Conservation (phyloP, 1,140 invertebrate species). For the Drosophila watanabei region DNA sequence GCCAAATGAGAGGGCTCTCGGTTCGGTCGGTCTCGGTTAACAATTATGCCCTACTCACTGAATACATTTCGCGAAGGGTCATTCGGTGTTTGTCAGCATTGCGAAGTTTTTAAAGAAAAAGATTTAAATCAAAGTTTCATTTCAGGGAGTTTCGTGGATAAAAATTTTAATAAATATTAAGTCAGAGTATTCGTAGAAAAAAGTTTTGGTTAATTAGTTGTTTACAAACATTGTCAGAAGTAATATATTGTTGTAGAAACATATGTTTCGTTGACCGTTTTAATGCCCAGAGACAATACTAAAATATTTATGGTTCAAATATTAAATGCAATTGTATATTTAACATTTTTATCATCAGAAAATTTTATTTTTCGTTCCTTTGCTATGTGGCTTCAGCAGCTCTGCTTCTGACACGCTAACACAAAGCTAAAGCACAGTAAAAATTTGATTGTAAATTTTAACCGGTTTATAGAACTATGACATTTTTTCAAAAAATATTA, state of each 20-base stretch:
- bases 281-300: neutral
- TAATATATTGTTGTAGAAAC: neutral
- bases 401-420: neutral
- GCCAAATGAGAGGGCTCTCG: slow-evolving; percentile 23
- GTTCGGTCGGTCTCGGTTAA: neutral
- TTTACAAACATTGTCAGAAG: neutral
- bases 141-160: neutral
- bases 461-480: neutral
- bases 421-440: neutral
- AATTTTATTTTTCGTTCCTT: neutral
- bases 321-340: neutral
- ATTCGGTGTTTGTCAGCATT: neutral
- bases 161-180: neutral
- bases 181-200: neutral
- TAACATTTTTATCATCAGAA: neutral
- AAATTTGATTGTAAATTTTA: too few relatives aligned
- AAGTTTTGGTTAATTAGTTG: neutral
- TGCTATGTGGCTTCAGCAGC: neutral
- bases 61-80: neutral
- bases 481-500: neutral
- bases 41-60: neutral
- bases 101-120: neutral
- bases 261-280: neutral
- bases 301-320: neutral
- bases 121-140: neutral